Conservation (phyloP, 2,797 vertebrate species). For the Neosilurus hyrtlii region DNA sequence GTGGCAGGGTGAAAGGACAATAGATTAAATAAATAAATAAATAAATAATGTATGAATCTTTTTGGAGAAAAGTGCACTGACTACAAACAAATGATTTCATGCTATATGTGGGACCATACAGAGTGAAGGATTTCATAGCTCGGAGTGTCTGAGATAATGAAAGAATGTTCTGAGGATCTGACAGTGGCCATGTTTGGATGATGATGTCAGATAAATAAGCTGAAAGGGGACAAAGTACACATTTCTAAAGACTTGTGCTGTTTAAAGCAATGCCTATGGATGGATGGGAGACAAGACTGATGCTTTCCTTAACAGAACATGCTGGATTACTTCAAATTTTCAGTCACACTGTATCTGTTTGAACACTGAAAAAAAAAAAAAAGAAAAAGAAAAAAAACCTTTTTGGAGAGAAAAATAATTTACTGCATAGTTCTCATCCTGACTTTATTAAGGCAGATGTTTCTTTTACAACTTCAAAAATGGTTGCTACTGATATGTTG, state of each 20-base stretch:
- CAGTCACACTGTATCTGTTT: conserved; percentile 87
- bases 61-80: conserved; percentile 59
- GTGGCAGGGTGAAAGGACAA: conserved; percentile 27
- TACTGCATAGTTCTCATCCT: conserved; percentile 36
- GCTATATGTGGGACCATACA: conserved; percentile 52
- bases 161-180: conserved; percentile 34
- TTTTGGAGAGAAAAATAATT: conserved; percentile 28
- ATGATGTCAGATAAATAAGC: conserved; percentile 26
- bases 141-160: conserved; percentile 34
- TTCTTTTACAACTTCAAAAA: conserved; percentile 47
- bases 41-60: conserved; percentile 33
- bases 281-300: conserved; percentile 11
- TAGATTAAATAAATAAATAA: too few species aligned
- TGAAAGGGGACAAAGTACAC: not conserved
- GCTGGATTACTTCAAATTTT: conserved; percentile 70
- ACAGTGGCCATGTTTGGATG: conserved; percentile 9
- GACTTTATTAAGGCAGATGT: conserved; percentile 56
- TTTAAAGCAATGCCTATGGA: not conserved
- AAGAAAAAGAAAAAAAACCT: conserved; percentile 59
- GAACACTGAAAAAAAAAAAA: conserved; percentile 75
- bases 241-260: conserved; percentile 24
- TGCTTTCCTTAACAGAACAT: conserved; percentile 48
- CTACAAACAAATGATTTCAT: conserved; percentile 51
- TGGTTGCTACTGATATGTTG: conserved; percentile 78
- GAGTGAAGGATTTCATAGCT: conserved; percentile 59